These are phyloP conservation scores for Polymixis flavicincta DNA, from an alignment of 2,888 invertebrate genomes.

Conservation along the genomic window DNA sequence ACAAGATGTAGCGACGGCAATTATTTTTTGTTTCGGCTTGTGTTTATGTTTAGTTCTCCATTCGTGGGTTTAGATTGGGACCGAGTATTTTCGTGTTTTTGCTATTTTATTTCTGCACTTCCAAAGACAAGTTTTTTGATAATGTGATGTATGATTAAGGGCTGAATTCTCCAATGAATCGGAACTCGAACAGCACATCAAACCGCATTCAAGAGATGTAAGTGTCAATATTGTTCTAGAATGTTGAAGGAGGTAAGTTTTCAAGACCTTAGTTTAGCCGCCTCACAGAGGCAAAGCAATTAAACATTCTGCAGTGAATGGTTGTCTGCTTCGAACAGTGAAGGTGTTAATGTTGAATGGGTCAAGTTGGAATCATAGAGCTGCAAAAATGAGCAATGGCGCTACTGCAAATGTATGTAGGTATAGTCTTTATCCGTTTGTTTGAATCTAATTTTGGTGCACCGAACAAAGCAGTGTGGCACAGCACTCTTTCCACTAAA, in stretches of 20 bases:
- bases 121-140: not conserved
- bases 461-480: not conserved
- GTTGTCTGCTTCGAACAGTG: not conserved
- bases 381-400: not conserved
- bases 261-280: not conserved
- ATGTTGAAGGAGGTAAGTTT: not conserved
- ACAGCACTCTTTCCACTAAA: not conserved
- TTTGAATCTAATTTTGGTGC: not conserved
- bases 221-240: no score
- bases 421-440: not conserved
- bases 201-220: no score
- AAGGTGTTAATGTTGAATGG: not conserved
- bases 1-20: slow-evolving; percentile 38
- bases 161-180: no score
- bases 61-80: not conserved
- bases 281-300: not conserved
- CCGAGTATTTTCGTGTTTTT: not conserved
- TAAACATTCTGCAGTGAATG: no score
- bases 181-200: no score
- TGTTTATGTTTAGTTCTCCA: not conserved
- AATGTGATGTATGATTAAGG: not conserved
- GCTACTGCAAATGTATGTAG: not conserved
- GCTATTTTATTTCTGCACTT: not conserved
- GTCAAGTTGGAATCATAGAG: not conserved
- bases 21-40: not conserved